A percentile compares a stretch with the other conserved stretches of the same genome.
phyloP scores from a whole-genome alignment of 1,140 invertebrate genomes.

The Drosophila persimilis region DNA sequence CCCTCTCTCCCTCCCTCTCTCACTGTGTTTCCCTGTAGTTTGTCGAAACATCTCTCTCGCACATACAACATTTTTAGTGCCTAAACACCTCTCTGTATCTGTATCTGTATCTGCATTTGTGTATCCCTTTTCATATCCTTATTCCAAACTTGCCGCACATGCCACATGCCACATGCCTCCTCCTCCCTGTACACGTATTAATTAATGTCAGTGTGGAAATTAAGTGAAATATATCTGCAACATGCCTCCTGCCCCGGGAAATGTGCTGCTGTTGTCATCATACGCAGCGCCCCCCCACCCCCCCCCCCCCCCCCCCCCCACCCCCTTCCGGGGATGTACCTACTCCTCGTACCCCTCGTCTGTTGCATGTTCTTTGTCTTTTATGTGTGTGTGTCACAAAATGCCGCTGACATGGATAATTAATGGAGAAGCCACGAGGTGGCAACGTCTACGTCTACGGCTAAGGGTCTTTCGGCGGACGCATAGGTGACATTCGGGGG shows the following conservation, averaged over 20 bases:
- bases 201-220: constrained; percentile 78
- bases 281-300: neutral
- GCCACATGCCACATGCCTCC: too few relatives aligned
- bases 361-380: constrained; percentile 21
- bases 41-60: constrained; percentile 11
- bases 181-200: constrained; percentile 48
- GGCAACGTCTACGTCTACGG: neutral
- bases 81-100: too few relatives aligned
- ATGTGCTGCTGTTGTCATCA: constrained; percentile 40
- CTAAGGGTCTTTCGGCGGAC: neutral
- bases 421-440: constrained; percentile 67
- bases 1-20: neutral
- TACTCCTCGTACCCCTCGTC: too few relatives aligned
- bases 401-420: constrained; percentile 81
- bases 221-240: constrained; percentile 79
- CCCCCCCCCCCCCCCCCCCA: too few relatives aligned
- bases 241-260: constrained; percentile 54
- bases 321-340: too few relatives aligned
- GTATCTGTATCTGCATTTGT: too few relatives aligned
- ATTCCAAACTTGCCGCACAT: constrained; percentile 11
- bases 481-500: constrained; percentile 19
- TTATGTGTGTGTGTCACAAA: constrained; percentile 66
- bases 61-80: constrained; percentile 68
- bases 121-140: too few relatives aligned
- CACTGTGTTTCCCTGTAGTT: neutral